A percentile compares a stretch with the other conserved stretches of the same genome.
Conservation (phyloP, 2,797 vertebrate species). For the Diplodus sargus region DNA sequence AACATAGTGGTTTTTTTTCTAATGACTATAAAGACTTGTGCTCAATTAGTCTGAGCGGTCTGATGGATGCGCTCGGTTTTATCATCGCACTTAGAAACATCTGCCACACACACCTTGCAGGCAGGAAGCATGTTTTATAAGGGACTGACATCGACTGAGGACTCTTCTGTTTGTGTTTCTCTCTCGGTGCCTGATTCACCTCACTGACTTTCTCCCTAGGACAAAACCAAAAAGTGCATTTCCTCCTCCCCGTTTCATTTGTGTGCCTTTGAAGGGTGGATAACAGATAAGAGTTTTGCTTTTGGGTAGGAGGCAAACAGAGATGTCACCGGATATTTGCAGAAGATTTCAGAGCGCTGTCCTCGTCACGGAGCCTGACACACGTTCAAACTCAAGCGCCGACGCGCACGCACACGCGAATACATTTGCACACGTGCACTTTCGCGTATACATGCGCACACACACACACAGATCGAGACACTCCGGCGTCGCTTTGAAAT, state of each 20-base stretch:
- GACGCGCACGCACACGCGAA: neutral
- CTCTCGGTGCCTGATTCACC: constrained; percentile 25
- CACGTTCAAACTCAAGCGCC: constrained; percentile 6
- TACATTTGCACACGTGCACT: neutral
- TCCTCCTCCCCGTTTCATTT: constrained; percentile 21
- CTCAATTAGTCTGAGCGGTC: constrained; percentile 4
- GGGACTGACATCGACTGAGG: constrained; percentile 2
- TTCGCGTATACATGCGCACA: neutral
- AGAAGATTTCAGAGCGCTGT: constrained; percentile 44
- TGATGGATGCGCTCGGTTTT: constrained; percentile 1
- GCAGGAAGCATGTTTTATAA: neutral
- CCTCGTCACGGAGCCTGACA: constrained; percentile 40
- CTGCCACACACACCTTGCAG: neutral
- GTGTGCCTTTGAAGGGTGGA: constrained; percentile 36
- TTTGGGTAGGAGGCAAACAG: constrained; percentile 48
- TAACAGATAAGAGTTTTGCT: constrained; percentile 35
- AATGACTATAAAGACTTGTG: neutral
- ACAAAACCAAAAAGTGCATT: constrained; percentile 9
- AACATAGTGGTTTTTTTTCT: neutral
- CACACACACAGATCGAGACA: constrained; percentile 10
- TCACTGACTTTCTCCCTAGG: constrained; percentile 33
- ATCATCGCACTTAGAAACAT: neutral
- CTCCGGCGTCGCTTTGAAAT: constrained; percentile 68
- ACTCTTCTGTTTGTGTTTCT: constrained; percentile 8
- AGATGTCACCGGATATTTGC: constrained; percentile 59